Conservation (phyloP, 2,797 vertebrate species). For the Sciurus carolinensis region DNA sequence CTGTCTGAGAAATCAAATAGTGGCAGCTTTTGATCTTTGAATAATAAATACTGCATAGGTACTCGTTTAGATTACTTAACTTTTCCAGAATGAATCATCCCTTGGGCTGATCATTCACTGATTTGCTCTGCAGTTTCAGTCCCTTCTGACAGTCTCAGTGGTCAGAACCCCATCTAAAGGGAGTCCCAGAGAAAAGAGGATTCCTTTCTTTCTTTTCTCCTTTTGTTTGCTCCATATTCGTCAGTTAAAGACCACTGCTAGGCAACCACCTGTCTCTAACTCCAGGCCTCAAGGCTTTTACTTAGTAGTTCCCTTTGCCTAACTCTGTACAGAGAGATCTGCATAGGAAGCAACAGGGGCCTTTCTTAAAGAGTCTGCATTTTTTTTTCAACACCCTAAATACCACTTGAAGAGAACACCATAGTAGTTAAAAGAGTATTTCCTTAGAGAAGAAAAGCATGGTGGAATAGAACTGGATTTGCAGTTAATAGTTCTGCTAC, state of each 20-base stretch:
- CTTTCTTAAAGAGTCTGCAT: not conserved
- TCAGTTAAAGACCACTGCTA: not conserved
- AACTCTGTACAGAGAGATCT: too few species aligned
- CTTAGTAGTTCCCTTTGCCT: not conserved
- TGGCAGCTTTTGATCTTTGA: not conserved
- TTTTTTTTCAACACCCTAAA: not conserved
- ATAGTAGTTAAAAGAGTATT: not conserved
- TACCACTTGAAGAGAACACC: not conserved
- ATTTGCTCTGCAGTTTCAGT: not conserved
- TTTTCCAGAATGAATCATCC: not conserved
- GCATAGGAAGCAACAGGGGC: not conserved
- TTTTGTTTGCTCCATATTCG: not conserved
- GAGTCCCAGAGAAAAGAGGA: not conserved
- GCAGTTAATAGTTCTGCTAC: not conserved
- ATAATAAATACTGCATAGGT: not conserved
- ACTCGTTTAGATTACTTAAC: not conserved
- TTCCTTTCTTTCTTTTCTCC: too few species aligned
- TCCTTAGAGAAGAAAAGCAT: not conserved
- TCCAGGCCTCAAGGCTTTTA: too few species aligned
- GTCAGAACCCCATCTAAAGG: not conserved
- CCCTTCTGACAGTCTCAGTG: not conserved
- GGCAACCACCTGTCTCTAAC: not conserved
- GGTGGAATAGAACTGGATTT: not conserved
- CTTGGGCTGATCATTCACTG: not conserved
- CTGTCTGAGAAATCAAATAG: not conserved